These are phyloP conservation scores for Andrena bucephala DNA, from an alignment of 2,888 invertebrate genomes.

Conservation along the genomic window DNA sequence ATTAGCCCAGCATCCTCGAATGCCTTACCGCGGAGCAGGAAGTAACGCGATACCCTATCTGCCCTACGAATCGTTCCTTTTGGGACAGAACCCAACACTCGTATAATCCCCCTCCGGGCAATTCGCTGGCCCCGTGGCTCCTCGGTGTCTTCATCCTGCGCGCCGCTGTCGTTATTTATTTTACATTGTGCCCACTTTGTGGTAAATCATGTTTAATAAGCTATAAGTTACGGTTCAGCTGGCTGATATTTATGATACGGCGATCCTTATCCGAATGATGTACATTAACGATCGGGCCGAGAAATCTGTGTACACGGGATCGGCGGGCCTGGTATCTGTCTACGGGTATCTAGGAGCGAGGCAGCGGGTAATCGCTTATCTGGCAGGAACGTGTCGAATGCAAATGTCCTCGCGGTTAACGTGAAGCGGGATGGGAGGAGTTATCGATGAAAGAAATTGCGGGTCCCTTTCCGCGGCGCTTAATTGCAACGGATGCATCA, in stretches of 20 bases:
- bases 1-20: constrained; percentile 23
- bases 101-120: background rate
- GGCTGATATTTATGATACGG: constrained; percentile 54
- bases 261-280: constrained; percentile 59
- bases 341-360: constrained; percentile 20
- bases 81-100: background rate
- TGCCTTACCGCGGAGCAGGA: constrained; percentile 39
- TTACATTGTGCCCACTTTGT: constrained; percentile 28
- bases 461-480: background rate
- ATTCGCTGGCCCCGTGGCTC: background rate
- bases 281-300: constrained; percentile 59
- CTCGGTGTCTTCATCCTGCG: background rate
- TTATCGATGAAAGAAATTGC: constrained; percentile 2
- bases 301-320: constrained; percentile 53
- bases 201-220: constrained; percentile 61
- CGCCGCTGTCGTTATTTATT: constrained; percentile 22
- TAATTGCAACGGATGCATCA: background rate
- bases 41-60: constrained; percentile 5
- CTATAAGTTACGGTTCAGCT: constrained; percentile 43
- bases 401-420: constrained; percentile 34
- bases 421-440: background rate
- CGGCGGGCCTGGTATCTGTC: constrained; percentile 34
- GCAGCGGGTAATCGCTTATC: constrained; percentile 52
- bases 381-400: constrained; percentile 52
- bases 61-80: background rate